Conservation (phyloP, 2,113 vertebrate genomes). For the Sterna hirundo region DNA sequence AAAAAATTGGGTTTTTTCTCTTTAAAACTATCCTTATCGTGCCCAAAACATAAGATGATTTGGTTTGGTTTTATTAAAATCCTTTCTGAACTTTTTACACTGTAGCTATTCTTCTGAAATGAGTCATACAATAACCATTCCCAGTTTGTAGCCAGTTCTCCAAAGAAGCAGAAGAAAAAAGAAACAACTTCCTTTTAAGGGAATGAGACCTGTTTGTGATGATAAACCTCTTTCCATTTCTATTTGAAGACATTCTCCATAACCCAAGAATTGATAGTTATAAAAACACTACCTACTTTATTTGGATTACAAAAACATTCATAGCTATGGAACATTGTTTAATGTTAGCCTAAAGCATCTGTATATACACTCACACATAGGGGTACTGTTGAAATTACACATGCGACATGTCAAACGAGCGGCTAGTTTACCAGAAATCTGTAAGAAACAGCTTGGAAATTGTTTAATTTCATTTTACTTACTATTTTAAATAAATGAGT, state of each 20-base stretch:
- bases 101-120: constrained; percentile 59
- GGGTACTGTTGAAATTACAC: not conserved
- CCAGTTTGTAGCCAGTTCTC: constrained; percentile 83
- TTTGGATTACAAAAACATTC: constrained; percentile 41
- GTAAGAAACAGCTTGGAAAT: not conserved
- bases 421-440: constrained; percentile 1
- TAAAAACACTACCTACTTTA: constrained; percentile 48
- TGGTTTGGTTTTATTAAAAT: constrained; percentile 55
- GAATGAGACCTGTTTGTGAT: constrained; percentile 77
- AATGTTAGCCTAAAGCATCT: constrained; percentile 44
- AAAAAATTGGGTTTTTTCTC: not conserved
- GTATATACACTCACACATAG: not conserved
- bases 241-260: constrained; percentile 68
- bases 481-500: not conserved
- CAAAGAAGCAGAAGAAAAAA: constrained; percentile 81
- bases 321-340: constrained; percentile 39
- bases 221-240: constrained; percentile 73
- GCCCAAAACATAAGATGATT: constrained; percentile 7
- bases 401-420: not conserved
- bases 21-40: not conserved
- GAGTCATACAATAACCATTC: constrained; percentile 83
- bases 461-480: not conserved
- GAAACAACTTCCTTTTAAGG: constrained; percentile 92
- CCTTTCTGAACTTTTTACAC: constrained; percentile 63
- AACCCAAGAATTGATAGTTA: constrained; percentile 54